phyloP scores from a whole-genome alignment of 2,113 vertebrate genomes.

The Channa maculata region DNA sequence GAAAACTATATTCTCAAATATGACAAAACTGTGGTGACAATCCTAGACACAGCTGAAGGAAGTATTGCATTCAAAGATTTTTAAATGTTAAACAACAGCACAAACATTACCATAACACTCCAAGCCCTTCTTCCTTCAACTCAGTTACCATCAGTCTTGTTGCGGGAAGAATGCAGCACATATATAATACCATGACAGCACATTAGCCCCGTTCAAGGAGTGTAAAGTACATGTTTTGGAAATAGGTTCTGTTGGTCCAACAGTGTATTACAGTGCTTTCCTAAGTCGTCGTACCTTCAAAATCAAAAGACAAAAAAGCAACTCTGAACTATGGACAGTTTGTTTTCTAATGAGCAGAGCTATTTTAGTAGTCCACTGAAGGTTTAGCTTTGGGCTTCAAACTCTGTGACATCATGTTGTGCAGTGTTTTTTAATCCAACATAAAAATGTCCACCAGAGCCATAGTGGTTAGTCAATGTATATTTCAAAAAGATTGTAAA shows the following conservation, averaged over 20 bases:
- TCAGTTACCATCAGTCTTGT: conserved; percentile 79
- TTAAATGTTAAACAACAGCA: conserved; percentile 40
- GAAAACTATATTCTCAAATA: conserved; percentile 25
- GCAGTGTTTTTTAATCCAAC: conserved; percentile 88
- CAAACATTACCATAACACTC: conserved; percentile 13
- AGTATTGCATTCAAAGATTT: conserved; percentile 27
- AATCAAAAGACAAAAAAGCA: conserved; percentile 81
- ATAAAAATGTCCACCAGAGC: conserved; percentile 93
- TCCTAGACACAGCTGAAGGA: conserved; percentile 50
- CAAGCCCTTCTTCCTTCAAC: neutral
- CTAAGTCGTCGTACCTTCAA: conserved; percentile 89
- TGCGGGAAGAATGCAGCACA: conserved; percentile 91
- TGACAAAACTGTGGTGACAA: conserved; percentile 72
- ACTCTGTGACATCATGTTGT: conserved; percentile 98
- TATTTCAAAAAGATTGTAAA: conserved; percentile 98
- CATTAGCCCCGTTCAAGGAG: conserved; percentile 86
- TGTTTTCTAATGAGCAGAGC: conserved; percentile 98
- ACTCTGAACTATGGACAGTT: conserved; percentile 87
- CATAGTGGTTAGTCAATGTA: conserved; percentile 95
- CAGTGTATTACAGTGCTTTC: conserved; percentile 96
- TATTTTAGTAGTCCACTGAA: conserved; percentile 99
- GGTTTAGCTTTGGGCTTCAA: conserved; percentile 99
- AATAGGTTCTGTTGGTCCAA: conserved; percentile 92
- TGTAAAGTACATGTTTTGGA: conserved; percentile 93
- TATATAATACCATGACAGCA: conserved; percentile 80